Evolutionary conservation across 2,797 vertebrate species (phyloP).

Genomic region (Poeciliopsis infans): DNA sequence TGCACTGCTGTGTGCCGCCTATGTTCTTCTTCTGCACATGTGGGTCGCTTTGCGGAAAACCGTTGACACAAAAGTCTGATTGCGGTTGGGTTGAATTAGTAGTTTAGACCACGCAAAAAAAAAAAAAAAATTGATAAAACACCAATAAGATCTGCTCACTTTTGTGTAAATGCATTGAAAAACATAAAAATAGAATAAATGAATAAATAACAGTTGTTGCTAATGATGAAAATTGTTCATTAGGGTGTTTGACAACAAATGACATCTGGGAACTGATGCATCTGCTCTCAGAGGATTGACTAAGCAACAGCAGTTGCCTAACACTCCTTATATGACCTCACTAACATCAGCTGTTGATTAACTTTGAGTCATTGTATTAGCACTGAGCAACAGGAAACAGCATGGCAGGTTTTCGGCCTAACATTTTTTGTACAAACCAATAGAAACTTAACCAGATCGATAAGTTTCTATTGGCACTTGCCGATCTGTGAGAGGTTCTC

Average conservation of each 20-base stretch:
- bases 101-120: too few relatives aligned
- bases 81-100: too few relatives aligned
- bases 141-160: background rate
- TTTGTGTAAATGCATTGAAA: background rate
- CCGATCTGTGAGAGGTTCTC: background rate
- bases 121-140: background rate
- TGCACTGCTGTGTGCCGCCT: too few relatives aligned
- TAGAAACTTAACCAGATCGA: too few relatives aligned
- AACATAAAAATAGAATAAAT: background rate
- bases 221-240: background rate
- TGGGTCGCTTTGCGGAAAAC: too few relatives aligned
- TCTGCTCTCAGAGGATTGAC: background rate
- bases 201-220: too few relatives aligned
- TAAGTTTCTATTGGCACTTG: background rate
- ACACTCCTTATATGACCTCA: background rate
- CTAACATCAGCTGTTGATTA: background rate
- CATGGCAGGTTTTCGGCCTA: background rate
- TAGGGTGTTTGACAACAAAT: background rate
- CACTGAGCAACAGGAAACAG: background rate
- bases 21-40: too few relatives aligned
- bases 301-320: background rate
- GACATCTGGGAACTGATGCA: background rate
- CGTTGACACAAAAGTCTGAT: too few relatives aligned
- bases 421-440: background rate
- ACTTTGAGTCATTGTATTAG: background rate